phyloP scores from a whole-genome alignment of 2,888 invertebrate species.

The Dugesia japonica region DNA sequence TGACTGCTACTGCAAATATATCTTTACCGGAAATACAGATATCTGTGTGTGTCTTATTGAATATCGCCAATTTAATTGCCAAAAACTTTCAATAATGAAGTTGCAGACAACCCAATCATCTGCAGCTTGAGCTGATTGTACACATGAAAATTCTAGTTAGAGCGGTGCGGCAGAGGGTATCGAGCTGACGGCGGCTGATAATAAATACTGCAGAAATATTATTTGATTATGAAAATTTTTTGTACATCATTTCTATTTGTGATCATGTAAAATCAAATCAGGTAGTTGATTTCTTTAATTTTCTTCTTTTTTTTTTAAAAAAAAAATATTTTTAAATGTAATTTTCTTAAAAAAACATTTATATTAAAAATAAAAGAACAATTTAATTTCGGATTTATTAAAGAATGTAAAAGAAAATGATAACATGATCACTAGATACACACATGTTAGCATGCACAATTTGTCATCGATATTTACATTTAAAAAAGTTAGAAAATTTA shows the following conservation, averaged over 20 bases:
- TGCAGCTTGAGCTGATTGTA: constrained; percentile 13
- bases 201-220: background rate
- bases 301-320: background rate
- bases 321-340: background rate
- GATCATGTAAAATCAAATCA: background rate
- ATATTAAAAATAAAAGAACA: no score
- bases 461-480: no score
- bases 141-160: background rate
- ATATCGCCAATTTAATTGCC: background rate
- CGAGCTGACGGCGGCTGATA: constrained; percentile 20
- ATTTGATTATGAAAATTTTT: background rate
- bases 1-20: background rate
- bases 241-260: background rate
- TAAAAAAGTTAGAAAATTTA: no score
- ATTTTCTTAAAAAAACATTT: no score
- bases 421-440: no score
- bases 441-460: no score
- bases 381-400: no score
- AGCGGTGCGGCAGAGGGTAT: background rate
- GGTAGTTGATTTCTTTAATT: background rate
- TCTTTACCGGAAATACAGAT: background rate
- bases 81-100: constrained; percentile 10
- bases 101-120: constrained; percentile 4
- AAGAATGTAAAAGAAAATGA: no score
- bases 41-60: background rate